Evolutionary conservation across 2,888 invertebrate species (phyloP), one percentile per base, ranked within the genome.

Genomic region (Theretra japonica): DNA sequence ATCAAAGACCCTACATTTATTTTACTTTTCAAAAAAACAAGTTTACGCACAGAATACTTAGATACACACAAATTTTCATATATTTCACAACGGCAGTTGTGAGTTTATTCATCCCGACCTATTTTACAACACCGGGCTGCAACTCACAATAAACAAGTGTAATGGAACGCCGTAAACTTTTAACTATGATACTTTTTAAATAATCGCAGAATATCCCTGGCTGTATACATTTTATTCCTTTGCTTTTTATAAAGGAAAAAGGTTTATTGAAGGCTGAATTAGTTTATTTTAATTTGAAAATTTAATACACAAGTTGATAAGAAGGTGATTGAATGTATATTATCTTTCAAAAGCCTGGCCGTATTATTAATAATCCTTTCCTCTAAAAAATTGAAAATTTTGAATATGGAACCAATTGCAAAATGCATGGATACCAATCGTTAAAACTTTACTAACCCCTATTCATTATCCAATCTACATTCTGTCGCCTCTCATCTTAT

Each of bases 11-110:
- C 7, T 33, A 15, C 11, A 41, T 41, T 15, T 41, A 41, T 41
- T 41, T 41, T 41, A 11, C 41, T 41, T 11, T 41, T 11, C 41
- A 11, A 41, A 41, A 41, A 41, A 33, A n/a, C n/a, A n/a, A 41
- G 15, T 41, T n/a, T 65, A 23, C 23, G 23, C 65, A 62, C 41
- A 65, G 15, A 17, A 65, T 23, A 48, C 23, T 21, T 23, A 48
- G 48, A 23, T 23, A 70, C 75, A 74, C 74, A 76, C 75, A 77
- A 78, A 79, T 79, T 77, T 78, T 78, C 74, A 62, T 68, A 75
- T 76, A 76, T 79, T 78, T 73, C 33, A 53, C 69, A 72, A 60
- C 70, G 68, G 69, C 65, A 65, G 30, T 30, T 33, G 41, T 70
- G 50, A 25, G 23, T 48, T 56, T 65, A 48, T 65, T 65, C 23